These are phyloP conservation scores for Pardosa pseudoannulata DNA, from an alignment of 2,888 invertebrate species.

Conservation along the genomic window DNA sequence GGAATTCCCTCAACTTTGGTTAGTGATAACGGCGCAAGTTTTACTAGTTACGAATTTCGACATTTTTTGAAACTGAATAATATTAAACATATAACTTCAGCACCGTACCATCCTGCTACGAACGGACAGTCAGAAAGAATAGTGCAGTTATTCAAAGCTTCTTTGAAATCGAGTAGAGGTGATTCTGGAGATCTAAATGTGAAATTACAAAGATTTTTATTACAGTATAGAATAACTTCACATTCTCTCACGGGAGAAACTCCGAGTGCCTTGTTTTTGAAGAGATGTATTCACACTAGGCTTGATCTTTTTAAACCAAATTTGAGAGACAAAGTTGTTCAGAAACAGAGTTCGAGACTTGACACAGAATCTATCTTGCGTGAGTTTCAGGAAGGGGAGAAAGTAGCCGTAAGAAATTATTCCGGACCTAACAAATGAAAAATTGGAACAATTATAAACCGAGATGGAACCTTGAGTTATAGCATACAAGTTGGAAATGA, in stretches of 20 bases:
- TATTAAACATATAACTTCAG: slow-evolving; percentile 39
- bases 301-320: slow-evolving; percentile 47
- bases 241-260: slow-evolving; percentile 51
- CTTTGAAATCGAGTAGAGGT: slow-evolving; percentile 44
- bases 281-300: slow-evolving; percentile 33
- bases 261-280: slow-evolving; percentile 51
- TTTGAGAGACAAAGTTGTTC: slow-evolving; percentile 39
- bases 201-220: slow-evolving; percentile 51
- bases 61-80: slow-evolving; percentile 45
- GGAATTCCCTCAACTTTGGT: slow-evolving; percentile 40
- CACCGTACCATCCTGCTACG: slow-evolving; percentile 71
- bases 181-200: slow-evolving; percentile 49
- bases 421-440: slow-evolving; percentile 49
- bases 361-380: slow-evolving; percentile 46
- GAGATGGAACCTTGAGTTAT: slow-evolving; percentile 21
- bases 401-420: slow-evolving; percentile 47
- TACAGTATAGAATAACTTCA: slow-evolving; percentile 51
- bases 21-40: slow-evolving; percentile 45
- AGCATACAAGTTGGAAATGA: slow-evolving; percentile 40
- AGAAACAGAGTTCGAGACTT: slow-evolving; percentile 48
- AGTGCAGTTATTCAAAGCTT: slow-evolving; percentile 68
- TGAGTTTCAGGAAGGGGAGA: slow-evolving; percentile 49
- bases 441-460: slow-evolving; percentile 47
- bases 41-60: slow-evolving; percentile 45
- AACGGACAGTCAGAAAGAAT: slow-evolving; percentile 75